These are phyloP conservation scores for Drosophila setifemur DNA, from an alignment of 1,140 invertebrate genomes.

Conservation along the genomic window DNA sequence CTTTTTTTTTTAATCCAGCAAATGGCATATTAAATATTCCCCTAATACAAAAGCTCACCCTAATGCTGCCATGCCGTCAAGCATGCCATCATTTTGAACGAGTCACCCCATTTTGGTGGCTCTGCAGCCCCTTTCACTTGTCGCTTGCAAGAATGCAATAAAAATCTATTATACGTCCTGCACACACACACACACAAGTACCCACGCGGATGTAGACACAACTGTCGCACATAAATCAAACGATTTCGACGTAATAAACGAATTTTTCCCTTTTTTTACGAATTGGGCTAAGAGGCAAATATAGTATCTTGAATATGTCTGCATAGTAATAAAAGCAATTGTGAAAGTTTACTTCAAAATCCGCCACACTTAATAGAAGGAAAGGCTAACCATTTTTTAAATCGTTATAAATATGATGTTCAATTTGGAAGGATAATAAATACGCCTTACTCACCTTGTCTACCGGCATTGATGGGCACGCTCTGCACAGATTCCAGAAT, in stretches of 20 bases:
- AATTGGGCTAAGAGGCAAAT: constrained; percentile 47
- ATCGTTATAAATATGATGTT: too few relatives aligned
- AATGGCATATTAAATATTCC: constrained; percentile 18
- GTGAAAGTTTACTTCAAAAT: too few relatives aligned
- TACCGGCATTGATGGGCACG: constrained; percentile 95
- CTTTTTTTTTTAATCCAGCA: constrained; percentile 1
- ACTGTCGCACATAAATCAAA: constrained; percentile 63
- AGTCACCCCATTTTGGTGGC: constrained; percentile 59
- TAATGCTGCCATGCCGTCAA: constrained; percentile 48
- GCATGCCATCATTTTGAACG: constrained; percentile 49
- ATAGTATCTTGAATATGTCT: background rate
- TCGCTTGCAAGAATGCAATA: constrained; percentile 67
- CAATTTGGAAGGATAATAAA: too few relatives aligned
- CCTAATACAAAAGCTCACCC: constrained; percentile 23
- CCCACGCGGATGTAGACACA: constrained; percentile 4
- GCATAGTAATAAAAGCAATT: too few relatives aligned
- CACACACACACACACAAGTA: constrained; percentile 8
- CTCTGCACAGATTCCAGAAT: constrained; percentile 96
- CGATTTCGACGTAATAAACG: constrained; percentile 21
- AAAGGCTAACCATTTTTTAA: too few relatives aligned
- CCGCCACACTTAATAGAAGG: too few relatives aligned
- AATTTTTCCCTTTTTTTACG: constrained; percentile 7
- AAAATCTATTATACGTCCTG: constrained; percentile 67
- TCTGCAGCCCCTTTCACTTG: constrained; percentile 47
- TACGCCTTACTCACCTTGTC: constrained; percentile 89